Evolutionary conservation across 2,888 invertebrate species (phyloP), one percentile per base, ranked within the genome.

Genomic region (Agrilus biguttatus): DNA sequence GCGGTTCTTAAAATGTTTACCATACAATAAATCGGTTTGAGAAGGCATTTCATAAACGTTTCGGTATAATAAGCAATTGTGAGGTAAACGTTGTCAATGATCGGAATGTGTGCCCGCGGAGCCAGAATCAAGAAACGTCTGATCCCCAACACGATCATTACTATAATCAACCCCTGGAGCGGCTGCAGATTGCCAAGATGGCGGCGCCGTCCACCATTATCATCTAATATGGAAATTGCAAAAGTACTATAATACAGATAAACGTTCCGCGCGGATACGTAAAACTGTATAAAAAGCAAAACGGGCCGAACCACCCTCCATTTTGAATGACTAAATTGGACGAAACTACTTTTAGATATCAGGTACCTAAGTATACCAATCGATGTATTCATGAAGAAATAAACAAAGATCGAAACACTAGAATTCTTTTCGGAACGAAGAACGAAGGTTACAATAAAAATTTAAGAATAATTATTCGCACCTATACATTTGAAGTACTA

Each of bases 171-270:
- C 36, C 47, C 48, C 47, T 43, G 54, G 50, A 54, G 56, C 53
- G 46, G 58, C 57, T 47, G 49, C 55, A 55, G 55, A 58, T 55
- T 54, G 49, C 46, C 50, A 54, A 49, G 41, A 50, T 53, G 51
- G 49, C 49, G 49, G 38, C 48, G 28, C 28, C 28, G 44, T 53
- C 50, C 55, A 55, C 58, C 57, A 53, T 59, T 56, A 57, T 60
- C 58, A 61, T 56, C 56, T 51, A 52, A 58, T 64, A 62, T 63
- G 64, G 62, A 63, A 62, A 64, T 64, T 59, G 57, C 54, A 52
- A 55, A 59, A 58, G 50, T 55, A 61, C 61, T 62, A 62, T 63
- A 62, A 63, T 62, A 58, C 57, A 58, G 60, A 57, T 62, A 64
- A 64, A 62, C 59, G 62, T 54, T 57, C 53, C 54, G 59, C 59